phyloP scores from a whole-genome alignment of 2,797 vertebrate genomes.

The Podargus strigoides region DNA sequence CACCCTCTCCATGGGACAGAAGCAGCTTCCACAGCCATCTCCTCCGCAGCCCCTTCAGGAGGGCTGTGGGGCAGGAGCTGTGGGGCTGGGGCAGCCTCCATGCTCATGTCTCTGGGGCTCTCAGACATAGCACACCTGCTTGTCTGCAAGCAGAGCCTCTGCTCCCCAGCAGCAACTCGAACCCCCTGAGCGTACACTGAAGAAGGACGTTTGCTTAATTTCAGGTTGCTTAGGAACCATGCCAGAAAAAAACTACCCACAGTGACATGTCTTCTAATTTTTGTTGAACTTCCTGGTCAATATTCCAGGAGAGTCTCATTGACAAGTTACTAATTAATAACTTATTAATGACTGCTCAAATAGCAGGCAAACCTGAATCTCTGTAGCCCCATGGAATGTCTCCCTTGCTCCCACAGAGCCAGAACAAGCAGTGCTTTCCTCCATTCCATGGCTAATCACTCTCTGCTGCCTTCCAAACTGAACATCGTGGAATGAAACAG shows the following conservation, averaged over 20 bases:
- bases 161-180: background rate
- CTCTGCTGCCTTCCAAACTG: background rate
- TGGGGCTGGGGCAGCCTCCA: background rate
- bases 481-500: background rate
- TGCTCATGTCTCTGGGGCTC: fast-evolving
- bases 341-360: background rate
- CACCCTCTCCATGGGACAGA: background rate
- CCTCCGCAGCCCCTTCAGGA: background rate
- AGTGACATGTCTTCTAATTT: background rate
- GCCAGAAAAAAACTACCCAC: background rate
- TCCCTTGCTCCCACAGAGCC: background rate
- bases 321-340: constrained; percentile 3
- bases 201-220: background rate
- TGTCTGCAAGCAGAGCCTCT: background rate
- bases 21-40: background rate
- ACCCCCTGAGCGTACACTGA: background rate
- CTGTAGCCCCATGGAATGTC: background rate
- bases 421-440: background rate
- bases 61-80: background rate
- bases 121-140: background rate
- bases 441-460: background rate
- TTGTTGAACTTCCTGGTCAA: background rate
- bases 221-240: background rate
- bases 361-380: background rate
- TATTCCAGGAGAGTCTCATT: background rate